Evolutionary conservation across 2,797 vertebrate species (phyloP).

Genomic region (Cyclopterus lumpus): DNA sequence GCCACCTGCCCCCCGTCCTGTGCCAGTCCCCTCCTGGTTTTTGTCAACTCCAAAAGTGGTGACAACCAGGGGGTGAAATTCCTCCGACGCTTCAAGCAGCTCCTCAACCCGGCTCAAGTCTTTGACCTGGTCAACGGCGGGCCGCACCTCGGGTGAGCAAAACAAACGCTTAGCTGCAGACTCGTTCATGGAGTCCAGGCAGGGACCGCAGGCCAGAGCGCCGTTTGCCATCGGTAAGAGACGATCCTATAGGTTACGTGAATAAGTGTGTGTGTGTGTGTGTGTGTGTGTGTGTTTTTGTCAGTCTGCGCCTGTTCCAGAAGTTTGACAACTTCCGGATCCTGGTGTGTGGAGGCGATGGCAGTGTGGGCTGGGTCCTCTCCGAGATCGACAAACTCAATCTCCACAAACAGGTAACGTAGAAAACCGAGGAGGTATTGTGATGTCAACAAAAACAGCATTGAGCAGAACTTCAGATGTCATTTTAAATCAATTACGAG

Average conservation of each 20-base stretch:
- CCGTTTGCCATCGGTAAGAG: neutral
- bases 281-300: slow-evolving; percentile 31
- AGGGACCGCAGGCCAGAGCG: neutral
- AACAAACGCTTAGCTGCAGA: neutral
- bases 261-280: neutral
- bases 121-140: slow-evolving; percentile 99
- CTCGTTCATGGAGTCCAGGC: too few species aligned
- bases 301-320: slow-evolving; percentile 95
- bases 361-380: slow-evolving; percentile 98
- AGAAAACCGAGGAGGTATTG: too few species aligned
- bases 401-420: slow-evolving; percentile 93
- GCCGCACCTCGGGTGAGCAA: slow-evolving; percentile 94
- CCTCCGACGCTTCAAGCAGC: slow-evolving; percentile 97
- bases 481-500: neutral
- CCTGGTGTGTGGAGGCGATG: slow-evolving; percentile 97
- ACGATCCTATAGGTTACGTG: neutral
- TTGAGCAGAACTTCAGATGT: neutral
- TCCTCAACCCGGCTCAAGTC: slow-evolving; percentile 98
- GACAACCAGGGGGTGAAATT: slow-evolving; percentile 99
- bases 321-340: slow-evolving; percentile 99
- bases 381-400: slow-evolving; percentile 98
- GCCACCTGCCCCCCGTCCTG: slow-evolving; percentile 96
- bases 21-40: slow-evolving; percentile 97
- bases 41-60: slow-evolving; percentile 99
- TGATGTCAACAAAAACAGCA: neutral